A percentile compares a stretch with the other conserved stretches of the same genome.
Conservation (phyloP, 2,888 invertebrate genomes). For the Diarsia brunnea region DNA sequence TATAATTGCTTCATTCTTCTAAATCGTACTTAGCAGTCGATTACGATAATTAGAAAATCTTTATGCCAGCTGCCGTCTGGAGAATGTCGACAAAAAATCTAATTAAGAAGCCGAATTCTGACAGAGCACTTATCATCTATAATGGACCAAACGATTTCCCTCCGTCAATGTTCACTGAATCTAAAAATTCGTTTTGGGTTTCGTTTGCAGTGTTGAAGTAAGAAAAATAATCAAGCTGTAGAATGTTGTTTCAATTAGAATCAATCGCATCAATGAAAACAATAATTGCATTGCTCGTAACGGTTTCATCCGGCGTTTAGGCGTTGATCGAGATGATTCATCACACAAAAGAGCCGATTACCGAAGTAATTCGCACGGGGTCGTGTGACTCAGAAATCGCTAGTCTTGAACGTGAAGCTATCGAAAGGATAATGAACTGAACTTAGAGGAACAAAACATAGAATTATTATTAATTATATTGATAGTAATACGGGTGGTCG, state of each 20-base stretch:
- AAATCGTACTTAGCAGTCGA: conserved; percentile 39
- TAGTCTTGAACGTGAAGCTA: conserved; percentile 39
- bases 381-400: conserved; percentile 56
- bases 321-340: conserved; percentile 61
- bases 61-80: conserved; percentile 46
- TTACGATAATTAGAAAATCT: conserved; percentile 59
- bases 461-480: conserved; percentile 34
- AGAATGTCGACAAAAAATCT: conserved; percentile 61
- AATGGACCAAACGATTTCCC: conserved; percentile 47
- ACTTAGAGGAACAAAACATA: conserved; percentile 34
- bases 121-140: conserved; percentile 46
- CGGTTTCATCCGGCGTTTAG: conserved; percentile 46
- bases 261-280: conserved; percentile 40
- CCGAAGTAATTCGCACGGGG: conserved; percentile 52
- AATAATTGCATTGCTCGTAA: conserved; percentile 50
- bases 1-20: conserved; percentile 42
- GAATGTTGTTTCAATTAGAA: conserved; percentile 44
- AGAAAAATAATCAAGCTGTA: conserved; percentile 37
- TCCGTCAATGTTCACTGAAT: conserved; percentile 37
- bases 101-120: conserved; percentile 58
- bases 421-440: conserved; percentile 61
- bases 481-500: conserved; percentile 52
- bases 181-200: conserved; percentile 42
- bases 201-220: conserved; percentile 15
- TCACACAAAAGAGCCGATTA: conserved; percentile 54